Conservation (phyloP, 2,113 vertebrate genomes). For the Noturus placidus region DNA sequence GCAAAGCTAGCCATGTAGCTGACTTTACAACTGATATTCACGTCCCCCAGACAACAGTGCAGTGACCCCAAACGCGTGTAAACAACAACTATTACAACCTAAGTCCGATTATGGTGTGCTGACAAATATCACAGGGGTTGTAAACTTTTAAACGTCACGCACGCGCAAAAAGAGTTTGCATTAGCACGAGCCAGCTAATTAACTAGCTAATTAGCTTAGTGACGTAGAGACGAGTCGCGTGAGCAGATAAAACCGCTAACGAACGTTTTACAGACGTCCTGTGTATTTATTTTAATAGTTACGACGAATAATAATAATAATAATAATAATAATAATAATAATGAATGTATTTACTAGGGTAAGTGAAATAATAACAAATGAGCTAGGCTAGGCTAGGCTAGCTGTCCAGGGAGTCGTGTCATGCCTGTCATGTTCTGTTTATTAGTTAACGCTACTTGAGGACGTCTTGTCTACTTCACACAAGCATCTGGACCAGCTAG, state of each 20-base stretch:
- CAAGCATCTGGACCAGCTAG: neutral
- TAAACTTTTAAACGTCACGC: neutral
- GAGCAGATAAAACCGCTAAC: neutral
- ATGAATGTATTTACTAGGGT: neutral
- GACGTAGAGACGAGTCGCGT: neutral
- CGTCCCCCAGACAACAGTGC: neutral
- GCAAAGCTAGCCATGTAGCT: constrained; percentile 29
- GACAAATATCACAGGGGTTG: neutral
- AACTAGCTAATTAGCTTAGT: neutral
- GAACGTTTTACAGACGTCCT: neutral
- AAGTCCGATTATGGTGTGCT: neutral
- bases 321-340: no score
- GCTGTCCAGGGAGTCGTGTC: neutral
- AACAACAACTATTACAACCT: neutral
- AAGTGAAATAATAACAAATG: neutral
- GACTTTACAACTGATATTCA: neutral
- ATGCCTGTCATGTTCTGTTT: neutral
- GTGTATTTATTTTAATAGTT: no score
- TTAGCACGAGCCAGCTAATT: constrained; percentile 10
- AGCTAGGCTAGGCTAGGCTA: constrained; percentile 8
- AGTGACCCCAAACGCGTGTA: neutral
- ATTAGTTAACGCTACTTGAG: neutral
- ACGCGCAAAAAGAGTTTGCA: constrained; percentile 1
- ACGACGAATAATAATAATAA: neutral
- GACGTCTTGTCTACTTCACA: no score